Evolutionary conservation across 2,888 invertebrate genomes (phyloP).

Genomic region (Lycaena phlaeas): DNA sequence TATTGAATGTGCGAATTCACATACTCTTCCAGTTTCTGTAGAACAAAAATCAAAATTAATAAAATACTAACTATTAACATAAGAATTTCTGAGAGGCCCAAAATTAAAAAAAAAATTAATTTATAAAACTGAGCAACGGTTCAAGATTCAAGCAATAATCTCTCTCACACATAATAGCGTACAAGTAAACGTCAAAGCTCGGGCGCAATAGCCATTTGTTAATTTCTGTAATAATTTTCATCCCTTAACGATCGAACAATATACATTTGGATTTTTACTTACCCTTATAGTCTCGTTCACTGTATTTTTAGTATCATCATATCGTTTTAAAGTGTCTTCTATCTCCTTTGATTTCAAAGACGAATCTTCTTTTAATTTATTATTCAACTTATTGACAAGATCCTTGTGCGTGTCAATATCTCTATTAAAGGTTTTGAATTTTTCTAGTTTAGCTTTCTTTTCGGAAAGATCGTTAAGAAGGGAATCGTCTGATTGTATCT

Average conservation of each 20-base stretch:
- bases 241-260: too few relatives aligned
- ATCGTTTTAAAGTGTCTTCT: conserved; percentile 79
- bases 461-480: conserved; percentile 90
- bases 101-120: too few relatives aligned
- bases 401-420: conserved; percentile 88
- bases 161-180: too few relatives aligned
- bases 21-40: conserved; percentile 82
- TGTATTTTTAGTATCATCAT: conserved; percentile 77
- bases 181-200: too few relatives aligned
- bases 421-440: conserved; percentile 85
- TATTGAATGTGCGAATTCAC: conserved; percentile 91
- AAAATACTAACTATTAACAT: too few relatives aligned
- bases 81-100: too few relatives aligned
- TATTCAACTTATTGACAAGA: conserved; percentile 82
- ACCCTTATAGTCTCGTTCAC: conserved; percentile 78
- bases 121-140: too few relatives aligned
- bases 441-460: conserved; percentile 91
- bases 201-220: too few relatives aligned
- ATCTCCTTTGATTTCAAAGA: conserved; percentile 79
- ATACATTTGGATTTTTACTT: too few relatives aligned
- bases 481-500: conserved; percentile 82
- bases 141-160: too few relatives aligned
- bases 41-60: too few relatives aligned
- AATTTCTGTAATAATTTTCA: too few relatives aligned
- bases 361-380: conserved; percentile 79